Conservation (phyloP, 2,797 vertebrate genomes). For the Darevskia mixta region DNA sequence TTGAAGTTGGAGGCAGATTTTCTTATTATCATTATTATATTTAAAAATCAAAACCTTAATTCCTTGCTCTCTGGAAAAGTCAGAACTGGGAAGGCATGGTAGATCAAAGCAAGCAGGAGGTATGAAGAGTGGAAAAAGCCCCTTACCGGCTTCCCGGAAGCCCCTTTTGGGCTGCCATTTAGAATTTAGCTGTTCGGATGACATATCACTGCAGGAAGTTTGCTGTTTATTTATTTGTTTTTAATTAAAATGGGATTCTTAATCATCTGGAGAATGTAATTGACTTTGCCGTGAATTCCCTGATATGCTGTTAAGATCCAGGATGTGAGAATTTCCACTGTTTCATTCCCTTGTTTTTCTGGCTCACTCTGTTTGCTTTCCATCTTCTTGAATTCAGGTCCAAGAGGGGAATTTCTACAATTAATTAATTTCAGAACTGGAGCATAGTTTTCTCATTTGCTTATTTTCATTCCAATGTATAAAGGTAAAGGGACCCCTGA, state of each 20-base stretch:
- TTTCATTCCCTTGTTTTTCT: background rate
- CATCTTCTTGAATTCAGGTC: background rate
- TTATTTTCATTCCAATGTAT: background rate
- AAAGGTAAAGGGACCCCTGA: too few species aligned
- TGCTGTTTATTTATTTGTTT: background rate
- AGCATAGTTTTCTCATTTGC: background rate
- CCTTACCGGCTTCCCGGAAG: background rate
- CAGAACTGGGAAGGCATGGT: background rate
- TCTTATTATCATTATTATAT: background rate
- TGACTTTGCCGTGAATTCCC: background rate
- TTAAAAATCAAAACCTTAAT: slow-evolving; percentile 29
- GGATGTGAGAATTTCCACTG: background rate
- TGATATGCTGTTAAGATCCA: background rate
- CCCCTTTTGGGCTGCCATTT: background rate
- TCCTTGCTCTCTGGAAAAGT: background rate
- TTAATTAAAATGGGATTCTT: background rate
- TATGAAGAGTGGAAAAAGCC: background rate
- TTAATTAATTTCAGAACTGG: background rate
- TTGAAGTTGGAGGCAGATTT: background rate
- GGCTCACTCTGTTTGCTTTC: background rate
- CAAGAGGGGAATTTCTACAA: background rate
- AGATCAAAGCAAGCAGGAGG: too few species aligned
- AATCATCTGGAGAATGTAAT: background rate
- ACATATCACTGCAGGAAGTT: background rate
- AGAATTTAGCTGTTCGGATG: background rate